A percentile compares a stretch with the other conserved stretches of the same genome.
phyloP scores from a whole-genome alignment of 2,888 invertebrate genomes.

The Lymantria dispar region DNA sequence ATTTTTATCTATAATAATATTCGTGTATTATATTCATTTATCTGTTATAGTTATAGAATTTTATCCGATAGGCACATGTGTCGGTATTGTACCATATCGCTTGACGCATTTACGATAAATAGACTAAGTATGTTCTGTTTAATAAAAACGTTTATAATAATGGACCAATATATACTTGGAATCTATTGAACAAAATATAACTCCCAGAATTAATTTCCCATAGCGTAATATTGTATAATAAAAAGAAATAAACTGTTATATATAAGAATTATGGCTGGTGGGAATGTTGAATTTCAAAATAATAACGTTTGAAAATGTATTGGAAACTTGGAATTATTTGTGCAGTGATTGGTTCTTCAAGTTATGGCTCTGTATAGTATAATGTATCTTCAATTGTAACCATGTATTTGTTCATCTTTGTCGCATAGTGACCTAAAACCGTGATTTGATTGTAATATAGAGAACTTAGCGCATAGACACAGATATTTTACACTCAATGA shows the following conservation, averaged over 20 bases:
- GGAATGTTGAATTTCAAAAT: neutral
- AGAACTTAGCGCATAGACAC: no score
- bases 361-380: no score
- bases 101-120: slow-evolving; percentile 17
- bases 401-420: neutral
- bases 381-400: slow-evolving; percentile 6
- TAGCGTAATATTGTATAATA: neutral
- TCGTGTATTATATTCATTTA: slow-evolving; percentile 24
- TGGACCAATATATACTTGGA: slow-evolving; percentile 29
- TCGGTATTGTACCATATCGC: slow-evolving; percentile 32
- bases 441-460: no score
- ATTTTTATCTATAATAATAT: slow-evolving; percentile 26
- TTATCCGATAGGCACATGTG: slow-evolving; percentile 27
- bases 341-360: slow-evolving; percentile 7
- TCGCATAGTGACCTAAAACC: neutral
- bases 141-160: slow-evolving; percentile 23
- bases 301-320: neutral
- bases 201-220: neutral
- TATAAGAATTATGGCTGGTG: neutral
- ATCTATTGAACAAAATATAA: slow-evolving; percentile 13
- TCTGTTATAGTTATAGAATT: slow-evolving; percentile 33
- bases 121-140: slow-evolving; percentile 9
- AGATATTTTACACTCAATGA: no score
- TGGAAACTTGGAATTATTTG: neutral
- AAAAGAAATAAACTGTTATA: neutral